These are phyloP conservation scores for Apteryx mantelli DNA, from an alignment of 2,113 vertebrate genomes.

Conservation along the genomic window DNA sequence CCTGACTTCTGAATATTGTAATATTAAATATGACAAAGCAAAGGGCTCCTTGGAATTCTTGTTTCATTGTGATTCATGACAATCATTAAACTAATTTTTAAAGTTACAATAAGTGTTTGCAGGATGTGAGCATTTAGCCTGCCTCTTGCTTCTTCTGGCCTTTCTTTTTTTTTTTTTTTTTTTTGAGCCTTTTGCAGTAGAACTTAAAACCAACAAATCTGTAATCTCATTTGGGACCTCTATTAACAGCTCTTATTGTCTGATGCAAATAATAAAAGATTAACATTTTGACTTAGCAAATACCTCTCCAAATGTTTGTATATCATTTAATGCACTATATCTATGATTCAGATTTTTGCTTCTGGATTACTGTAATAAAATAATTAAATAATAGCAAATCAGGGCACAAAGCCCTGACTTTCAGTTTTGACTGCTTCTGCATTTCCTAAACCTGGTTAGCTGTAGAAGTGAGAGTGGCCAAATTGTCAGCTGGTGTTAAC, in stretches of 20 bases:
- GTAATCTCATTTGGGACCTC: neutral
- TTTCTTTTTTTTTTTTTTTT: neutral
- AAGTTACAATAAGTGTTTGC: neutral
- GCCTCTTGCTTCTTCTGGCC: neutral
- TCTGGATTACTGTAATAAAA: neutral
- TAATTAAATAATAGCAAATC: neutral
- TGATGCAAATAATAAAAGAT: neutral
- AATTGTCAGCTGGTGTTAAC: neutral
- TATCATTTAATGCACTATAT: neutral
- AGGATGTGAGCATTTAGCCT: accelerated
- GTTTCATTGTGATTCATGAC: neutral
- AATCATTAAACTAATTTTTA: neutral
- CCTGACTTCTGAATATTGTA: neutral
- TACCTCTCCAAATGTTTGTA: neutral
- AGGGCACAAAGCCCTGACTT: neutral
- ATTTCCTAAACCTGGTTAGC: neutral
- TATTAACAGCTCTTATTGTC: neutral
- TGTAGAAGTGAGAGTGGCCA: neutral
- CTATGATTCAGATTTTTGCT: neutral
- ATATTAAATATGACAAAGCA: neutral
- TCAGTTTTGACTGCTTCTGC: neutral
- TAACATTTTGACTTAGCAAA: neutral
- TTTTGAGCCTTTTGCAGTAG: neutral
- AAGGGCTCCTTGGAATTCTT: neutral
- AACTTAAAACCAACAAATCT: neutral